phyloP scores from a whole-genome alignment of 23 tunicate species.

The Diplosoma virens region DNA sequence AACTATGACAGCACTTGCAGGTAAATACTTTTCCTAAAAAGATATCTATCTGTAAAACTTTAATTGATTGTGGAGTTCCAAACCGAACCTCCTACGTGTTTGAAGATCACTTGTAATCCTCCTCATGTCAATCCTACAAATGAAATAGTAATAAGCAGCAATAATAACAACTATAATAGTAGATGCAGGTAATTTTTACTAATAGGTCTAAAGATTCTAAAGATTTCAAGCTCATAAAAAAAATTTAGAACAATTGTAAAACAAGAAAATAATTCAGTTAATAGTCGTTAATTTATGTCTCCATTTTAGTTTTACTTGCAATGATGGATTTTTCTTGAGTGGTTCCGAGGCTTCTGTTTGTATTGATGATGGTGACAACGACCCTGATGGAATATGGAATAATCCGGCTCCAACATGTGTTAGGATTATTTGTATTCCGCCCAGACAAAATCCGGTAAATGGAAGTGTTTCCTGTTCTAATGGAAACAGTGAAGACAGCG shows the following conservation, averaged over 20 bases:
- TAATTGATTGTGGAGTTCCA: too few relatives aligned
- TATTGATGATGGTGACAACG: conserved; percentile 25
- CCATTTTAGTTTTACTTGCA: conserved; percentile 25
- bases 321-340: conserved; percentile 17
- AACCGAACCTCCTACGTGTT: conserved; percentile 45
- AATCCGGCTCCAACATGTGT: conserved; percentile 1
- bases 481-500: not conserved
- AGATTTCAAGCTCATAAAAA: too few relatives aligned
- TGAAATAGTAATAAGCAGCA: not conserved
- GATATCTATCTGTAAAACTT: too few relatives aligned
- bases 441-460: not conserved
- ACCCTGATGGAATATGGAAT: conserved; percentile 11
- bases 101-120: conserved; percentile 2
- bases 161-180: too few relatives aligned
- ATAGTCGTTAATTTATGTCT: too few relatives aligned
- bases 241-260: too few relatives aligned
- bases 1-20: too few relatives aligned
- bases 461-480: conserved; percentile 7
- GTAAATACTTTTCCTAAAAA: too few relatives aligned
- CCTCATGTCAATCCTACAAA: not conserved
- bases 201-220: too few relatives aligned
- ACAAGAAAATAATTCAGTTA: too few relatives aligned
- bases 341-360: conserved; percentile 16
- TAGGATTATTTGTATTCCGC: conserved; percentile 29
- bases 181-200: too few relatives aligned